Conservation (phyloP, 2,113 vertebrate genomes). For the Mesitornis unicolor region DNA sequence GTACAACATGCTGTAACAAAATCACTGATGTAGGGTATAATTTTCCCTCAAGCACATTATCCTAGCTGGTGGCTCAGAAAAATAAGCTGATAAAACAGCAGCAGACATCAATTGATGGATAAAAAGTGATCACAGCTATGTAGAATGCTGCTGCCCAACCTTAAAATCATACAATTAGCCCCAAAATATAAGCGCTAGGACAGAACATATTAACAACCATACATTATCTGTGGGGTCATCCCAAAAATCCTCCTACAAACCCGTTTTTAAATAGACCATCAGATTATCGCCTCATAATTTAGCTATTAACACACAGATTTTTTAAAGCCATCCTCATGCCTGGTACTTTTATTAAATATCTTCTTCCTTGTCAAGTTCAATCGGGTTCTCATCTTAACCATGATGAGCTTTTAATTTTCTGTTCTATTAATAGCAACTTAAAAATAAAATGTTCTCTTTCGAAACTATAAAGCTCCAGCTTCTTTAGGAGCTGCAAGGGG, state of each 20-base stretch:
- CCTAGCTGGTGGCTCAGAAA: conserved; percentile 62
- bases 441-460: conserved; percentile 64
- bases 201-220: neutral
- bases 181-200: neutral
- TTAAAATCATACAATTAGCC: conserved; percentile 60
- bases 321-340: conserved; percentile 41
- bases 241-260: conserved; percentile 14
- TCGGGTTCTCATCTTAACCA: conserved; percentile 39
- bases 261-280: neutral
- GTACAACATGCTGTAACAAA: conserved; percentile 63
- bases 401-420: conserved; percentile 61
- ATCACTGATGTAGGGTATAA: conserved; percentile 67
- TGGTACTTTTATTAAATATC: conserved; percentile 37
- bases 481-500: conserved; percentile 28
- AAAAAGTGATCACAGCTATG: conserved; percentile 35
- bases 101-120: conserved; percentile 58
- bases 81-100: conserved; percentile 68
- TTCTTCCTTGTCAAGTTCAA: conserved; percentile 54
- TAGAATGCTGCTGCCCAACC: conserved; percentile 18
- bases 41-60: conserved; percentile 69
- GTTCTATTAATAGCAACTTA: conserved; percentile 53
- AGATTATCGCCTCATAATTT: conserved; percentile 44
- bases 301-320: conserved; percentile 41
- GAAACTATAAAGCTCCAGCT: conserved; percentile 39
- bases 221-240: neutral